Base-by-base conservation (phyloP, 2,888 invertebrate species). In the Meliscaeva auricollis region DNA sequence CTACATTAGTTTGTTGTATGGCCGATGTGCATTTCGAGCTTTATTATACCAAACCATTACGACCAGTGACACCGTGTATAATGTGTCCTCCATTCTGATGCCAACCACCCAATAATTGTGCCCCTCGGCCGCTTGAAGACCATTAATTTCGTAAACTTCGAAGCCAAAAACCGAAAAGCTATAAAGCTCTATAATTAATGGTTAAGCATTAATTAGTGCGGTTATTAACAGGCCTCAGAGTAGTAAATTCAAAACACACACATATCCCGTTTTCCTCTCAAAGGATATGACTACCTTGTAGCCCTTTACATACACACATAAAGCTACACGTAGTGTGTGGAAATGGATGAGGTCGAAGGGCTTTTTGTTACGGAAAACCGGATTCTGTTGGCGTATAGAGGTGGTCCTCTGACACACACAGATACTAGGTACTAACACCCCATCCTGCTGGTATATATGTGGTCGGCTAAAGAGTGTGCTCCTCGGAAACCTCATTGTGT, bases 181-280 rank as follows among this genome's bases (percentile, higher is more conserved):
- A 85, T 85, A 85, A 85, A 85, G 81, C 80, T 76, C 73, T 72
- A 69, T 85, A 85, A 85, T 54, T 77, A 81, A 85, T 81, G 85
- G 85, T 85, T 81, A 85, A 85, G 85, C 85, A 85, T 85, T 85
- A 85, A 85, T 85, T 85, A 85, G 85, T 80, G 85, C 73, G 81
- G 85, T 85, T 85, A 85, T 85, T 85, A 85, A 85, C 85, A 85
- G 85, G 81, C 85, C 81, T 81, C 85, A 85, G 69, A 50, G 81
- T 85, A 81, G 85, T 85, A 85, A 85, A 85, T 85, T 85, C 81
- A 68, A 76, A 77, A 44, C 58, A 75, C 66, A 75, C 41, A 38
- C 46, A 17, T n/a, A 22, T 41, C 41, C 46, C 35, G 7, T 56
- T 13, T 44, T 9, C 35, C 35, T 13, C 58, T 17, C n/a, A 46